These are phyloP conservation scores for Gandaritis pyraliata DNA, from an alignment of 2,888 invertebrate species.

Conservation along the genomic window DNA sequence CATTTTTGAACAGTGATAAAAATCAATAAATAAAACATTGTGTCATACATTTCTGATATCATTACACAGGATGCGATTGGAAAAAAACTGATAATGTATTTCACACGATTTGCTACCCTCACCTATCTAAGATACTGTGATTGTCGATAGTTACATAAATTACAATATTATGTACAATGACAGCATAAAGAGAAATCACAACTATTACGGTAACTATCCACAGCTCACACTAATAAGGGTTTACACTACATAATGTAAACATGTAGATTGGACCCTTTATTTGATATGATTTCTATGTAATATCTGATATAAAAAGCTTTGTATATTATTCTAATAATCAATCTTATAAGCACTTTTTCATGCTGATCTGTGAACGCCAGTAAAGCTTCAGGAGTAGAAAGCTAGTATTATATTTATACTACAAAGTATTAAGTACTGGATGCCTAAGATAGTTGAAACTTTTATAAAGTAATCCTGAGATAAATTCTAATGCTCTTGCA, in stretches of 20 bases:
- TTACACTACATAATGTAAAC: too few species aligned
- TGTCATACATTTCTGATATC: constrained; percentile 33
- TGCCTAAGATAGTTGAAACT: too few species aligned
- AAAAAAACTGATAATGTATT: neutral
- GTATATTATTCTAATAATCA: too few species aligned
- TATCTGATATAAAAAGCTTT: too few species aligned
- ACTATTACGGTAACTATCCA: neutral
- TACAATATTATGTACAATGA: too few species aligned
- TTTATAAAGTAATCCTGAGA: too few species aligned
- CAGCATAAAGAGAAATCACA: neutral
- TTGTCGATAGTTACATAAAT: neutral
- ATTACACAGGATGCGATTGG: constrained; percentile 26
- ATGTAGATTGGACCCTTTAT: neutral
- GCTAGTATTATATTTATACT: too few species aligned
- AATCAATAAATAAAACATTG: neutral
- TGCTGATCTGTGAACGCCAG: neutral
- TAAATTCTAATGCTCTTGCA: too few species aligned
- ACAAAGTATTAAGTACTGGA: too few species aligned
- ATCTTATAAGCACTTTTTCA: neutral
- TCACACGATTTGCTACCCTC: neutral
- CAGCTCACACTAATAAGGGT: neutral
- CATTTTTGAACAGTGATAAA: constrained; percentile 22
- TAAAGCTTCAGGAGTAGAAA: neutral
- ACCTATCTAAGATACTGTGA: neutral
- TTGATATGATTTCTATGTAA: too few species aligned